A percentile compares a stretch with the other conserved stretches of the same genome.
These are phyloP conservation scores for Mythimna lalbum DNA, from an alignment of 2,888 invertebrate species.

Conservation along the genomic window DNA sequence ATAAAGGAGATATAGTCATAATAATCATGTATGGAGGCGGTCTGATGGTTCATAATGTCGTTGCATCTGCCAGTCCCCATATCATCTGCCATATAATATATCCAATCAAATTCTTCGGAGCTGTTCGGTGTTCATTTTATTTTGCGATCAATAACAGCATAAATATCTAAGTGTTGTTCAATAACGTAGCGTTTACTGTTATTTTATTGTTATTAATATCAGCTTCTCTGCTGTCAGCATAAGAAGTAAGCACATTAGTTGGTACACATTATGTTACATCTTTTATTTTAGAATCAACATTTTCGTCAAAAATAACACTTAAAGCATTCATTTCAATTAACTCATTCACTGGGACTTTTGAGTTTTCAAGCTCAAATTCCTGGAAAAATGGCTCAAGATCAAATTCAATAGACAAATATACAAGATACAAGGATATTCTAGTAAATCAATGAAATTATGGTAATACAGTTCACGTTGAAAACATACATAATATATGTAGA, in stretches of 20 bases:
- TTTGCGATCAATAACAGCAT: background rate
- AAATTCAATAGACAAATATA: no score
- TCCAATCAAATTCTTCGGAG: background rate
- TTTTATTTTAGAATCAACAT: background rate
- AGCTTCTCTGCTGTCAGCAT: background rate
- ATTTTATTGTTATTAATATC: background rate
- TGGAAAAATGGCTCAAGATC: no score
- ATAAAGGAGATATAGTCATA: constrained; percentile 10
- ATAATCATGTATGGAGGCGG: constrained; percentile 2
- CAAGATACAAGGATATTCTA: no score
- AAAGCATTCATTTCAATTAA: no score
- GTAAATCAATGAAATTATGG: no score
- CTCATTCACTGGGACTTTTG: no score
- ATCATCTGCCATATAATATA: background rate
- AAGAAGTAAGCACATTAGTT: background rate
- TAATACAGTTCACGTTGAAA: no score
- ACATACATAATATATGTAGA: no score
- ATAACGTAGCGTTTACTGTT: background rate
- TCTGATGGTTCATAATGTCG: constrained; percentile 18
- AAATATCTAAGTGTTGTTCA: background rate
- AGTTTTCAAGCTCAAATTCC: no score
- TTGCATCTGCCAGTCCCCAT: background rate
- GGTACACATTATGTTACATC: background rate
- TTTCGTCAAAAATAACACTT: background rate
- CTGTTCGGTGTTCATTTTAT: background rate